These are phyloP conservation scores for Nomada fabriciana DNA, from an alignment of 2,888 invertebrate species.

Conservation along the genomic window DNA sequence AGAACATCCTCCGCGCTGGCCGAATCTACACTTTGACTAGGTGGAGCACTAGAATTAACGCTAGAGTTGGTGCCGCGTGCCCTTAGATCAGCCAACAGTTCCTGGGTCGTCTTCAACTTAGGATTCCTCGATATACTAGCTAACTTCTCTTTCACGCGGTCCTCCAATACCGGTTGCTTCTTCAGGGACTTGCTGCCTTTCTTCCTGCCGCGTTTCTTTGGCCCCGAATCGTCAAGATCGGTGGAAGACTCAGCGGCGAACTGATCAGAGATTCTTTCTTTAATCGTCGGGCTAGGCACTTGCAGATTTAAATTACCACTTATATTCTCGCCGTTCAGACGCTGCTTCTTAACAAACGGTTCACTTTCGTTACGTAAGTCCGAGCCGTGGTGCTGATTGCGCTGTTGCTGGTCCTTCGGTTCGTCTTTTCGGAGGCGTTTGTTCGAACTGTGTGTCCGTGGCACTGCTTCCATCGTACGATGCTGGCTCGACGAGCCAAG, in stretches of 20 bases:
- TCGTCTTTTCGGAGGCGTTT: slow-evolving; percentile 86
- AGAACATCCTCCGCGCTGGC: slow-evolving; percentile 81
- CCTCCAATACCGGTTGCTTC: slow-evolving; percentile 85
- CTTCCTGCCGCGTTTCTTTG: slow-evolving; percentile 87
- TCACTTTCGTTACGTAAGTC: slow-evolving; percentile 69
- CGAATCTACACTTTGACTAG: slow-evolving; percentile 80
- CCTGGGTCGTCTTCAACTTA: slow-evolving; percentile 91
- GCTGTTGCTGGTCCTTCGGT: slow-evolving; percentile 75
- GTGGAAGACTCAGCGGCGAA: slow-evolving; percentile 73
- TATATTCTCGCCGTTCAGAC: slow-evolving; percentile 84
- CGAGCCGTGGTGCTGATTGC: slow-evolving; percentile 69
- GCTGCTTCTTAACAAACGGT: slow-evolving; percentile 83
- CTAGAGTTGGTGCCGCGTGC: slow-evolving; percentile 85
- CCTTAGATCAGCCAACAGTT: slow-evolving; percentile 91
- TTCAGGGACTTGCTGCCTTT: slow-evolving; percentile 87
- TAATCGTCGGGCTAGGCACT: slow-evolving; percentile 84
- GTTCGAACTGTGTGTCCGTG: slow-evolving; percentile 86
- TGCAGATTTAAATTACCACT: slow-evolving; percentile 84
- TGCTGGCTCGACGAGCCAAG: slow-evolving; percentile 79
- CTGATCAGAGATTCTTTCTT: slow-evolving; percentile 78
- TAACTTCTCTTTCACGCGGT: slow-evolving; percentile 86
- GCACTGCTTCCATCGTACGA: slow-evolving; percentile 83
- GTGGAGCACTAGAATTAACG: slow-evolving; percentile 71
- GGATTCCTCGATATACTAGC: slow-evolving; percentile 87
- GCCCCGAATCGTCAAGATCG: slow-evolving; percentile 76